Conservation (phyloP, 2,797 vertebrate species). For the Parauchenoglanis punctatus region DNA sequence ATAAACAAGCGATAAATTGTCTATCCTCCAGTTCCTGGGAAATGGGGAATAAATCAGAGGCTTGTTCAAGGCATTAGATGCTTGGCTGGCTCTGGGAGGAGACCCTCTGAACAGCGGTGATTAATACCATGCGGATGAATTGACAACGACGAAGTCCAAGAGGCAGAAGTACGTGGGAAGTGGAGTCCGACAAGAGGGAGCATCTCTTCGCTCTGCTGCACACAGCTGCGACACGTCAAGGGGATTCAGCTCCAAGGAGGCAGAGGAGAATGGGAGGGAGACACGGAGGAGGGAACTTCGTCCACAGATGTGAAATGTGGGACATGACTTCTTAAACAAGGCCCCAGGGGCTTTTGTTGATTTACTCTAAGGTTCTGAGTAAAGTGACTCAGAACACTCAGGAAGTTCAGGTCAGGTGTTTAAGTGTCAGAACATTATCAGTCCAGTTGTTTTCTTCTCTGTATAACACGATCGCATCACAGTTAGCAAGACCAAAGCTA, state of each 20-base stretch:
- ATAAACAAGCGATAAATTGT: conserved; percentile 11
- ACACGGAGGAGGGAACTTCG: conserved; percentile 32
- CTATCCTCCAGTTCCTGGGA: not conserved
- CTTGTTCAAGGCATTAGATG: conserved; percentile 36
- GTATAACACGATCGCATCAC: not conserved
- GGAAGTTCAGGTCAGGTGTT: not conserved
- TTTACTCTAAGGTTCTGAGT: conserved; percentile 23
- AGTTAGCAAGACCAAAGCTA: not conserved
- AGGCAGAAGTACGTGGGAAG: conserved; percentile 49
- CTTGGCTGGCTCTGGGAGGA: conserved; percentile 32
- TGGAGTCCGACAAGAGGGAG: conserved; percentile 50
- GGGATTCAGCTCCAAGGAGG: conserved; percentile 40
- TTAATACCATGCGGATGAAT: conserved; percentile 53
- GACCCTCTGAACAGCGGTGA: conserved; percentile 37
- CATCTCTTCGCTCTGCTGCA: conserved; percentile 52
- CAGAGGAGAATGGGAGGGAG: conserved; percentile 25
- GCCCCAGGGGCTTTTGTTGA: conserved; percentile 26
- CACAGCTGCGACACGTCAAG: conserved; percentile 58
- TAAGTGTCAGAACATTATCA: not conserved
- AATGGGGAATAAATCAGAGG: conserved; percentile 28
- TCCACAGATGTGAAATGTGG: conserved; percentile 46
- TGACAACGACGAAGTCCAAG: conserved; percentile 49
- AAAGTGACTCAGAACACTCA: not conserved
- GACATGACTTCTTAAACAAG: conserved; percentile 32
- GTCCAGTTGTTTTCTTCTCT: not conserved